A percentile compares a stretch with the other conserved stretches of the same genome.
Conservation (phyloP, 2,113 vertebrate genomes). For the Corythornis vintsioides region DNA sequence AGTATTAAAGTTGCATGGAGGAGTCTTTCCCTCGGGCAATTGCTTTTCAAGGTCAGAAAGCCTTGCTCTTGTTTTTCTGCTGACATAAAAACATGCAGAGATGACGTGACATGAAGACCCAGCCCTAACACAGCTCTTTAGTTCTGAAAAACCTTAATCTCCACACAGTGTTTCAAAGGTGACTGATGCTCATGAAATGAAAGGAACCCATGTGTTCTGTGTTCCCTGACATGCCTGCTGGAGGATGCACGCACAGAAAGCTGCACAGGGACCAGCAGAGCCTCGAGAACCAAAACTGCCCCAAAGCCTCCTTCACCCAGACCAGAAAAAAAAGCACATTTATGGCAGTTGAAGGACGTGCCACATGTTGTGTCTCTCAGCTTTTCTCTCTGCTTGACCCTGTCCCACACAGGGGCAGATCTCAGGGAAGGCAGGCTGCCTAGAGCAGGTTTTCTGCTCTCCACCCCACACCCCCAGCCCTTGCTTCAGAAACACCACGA, state of each 20-base stretch:
- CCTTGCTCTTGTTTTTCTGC: conserved; percentile 23
- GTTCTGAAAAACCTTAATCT: conserved; percentile 17
- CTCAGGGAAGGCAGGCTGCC: accelerated
- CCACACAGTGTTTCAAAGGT: not conserved
- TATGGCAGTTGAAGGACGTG: not conserved
- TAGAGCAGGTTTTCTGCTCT: not conserved
- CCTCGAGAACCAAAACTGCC: not conserved
- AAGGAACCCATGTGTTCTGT: not conserved
- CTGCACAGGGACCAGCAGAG: not conserved
- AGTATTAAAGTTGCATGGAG: conserved; percentile 57
- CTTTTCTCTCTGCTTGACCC: not conserved
- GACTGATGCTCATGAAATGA: not conserved
- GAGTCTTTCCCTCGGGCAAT: conserved; percentile 39
- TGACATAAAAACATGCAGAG: conserved; percentile 37
- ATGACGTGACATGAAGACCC: not conserved
- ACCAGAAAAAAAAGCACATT: not conserved
- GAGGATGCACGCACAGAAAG: not conserved
- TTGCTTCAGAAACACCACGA: not conserved
- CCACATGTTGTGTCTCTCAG: not conserved
- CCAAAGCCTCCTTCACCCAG: not conserved
- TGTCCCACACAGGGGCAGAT: accelerated
- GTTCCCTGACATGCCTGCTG: not conserved
- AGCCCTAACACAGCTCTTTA: not conserved
- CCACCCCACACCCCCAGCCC: not conserved
- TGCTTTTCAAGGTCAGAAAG: conserved; percentile 64